Percentiles rank a stretch among this genome's conserved stretches.
Conservation (phyloP, 2,797 vertebrate species). For the Neosalanx taihuensis region DNA sequence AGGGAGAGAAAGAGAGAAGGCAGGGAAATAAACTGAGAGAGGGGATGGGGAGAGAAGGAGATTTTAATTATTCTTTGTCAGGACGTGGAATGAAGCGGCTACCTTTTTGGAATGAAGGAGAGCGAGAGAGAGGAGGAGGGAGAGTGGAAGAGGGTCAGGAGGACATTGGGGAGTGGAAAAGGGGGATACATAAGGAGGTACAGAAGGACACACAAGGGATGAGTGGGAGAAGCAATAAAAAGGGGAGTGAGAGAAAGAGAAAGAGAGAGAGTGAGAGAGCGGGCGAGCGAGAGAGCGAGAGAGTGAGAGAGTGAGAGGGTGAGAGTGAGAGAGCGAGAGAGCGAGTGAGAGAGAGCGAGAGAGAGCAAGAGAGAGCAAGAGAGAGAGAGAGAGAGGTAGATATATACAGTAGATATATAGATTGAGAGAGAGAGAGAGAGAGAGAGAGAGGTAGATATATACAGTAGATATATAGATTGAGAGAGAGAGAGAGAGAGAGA, state of each 20-base stretch:
- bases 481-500: constrained; percentile 10
- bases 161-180: not conserved
- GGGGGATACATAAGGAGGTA: constrained; percentile 5
- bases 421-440: not conserved
- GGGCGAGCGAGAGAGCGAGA: not conserved
- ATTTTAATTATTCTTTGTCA: constrained; percentile 31
- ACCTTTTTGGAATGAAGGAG: not conserved
- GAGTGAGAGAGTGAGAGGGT: too few species aligned
- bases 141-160: not conserved
- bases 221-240: not conserved
- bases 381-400: too few species aligned
- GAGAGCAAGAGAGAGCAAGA: constrained; percentile 3
- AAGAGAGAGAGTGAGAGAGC: not conserved
- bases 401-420: too few species aligned
- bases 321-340: not conserved
- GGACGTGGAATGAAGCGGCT: not conserved
- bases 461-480: not conserved
- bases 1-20: not conserved
- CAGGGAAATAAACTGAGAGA: not conserved
- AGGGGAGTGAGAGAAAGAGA: not conserved
- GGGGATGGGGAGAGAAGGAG: not conserved
- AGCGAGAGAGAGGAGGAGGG: not conserved
- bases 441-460: too few species aligned
- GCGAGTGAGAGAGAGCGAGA: not conserved
- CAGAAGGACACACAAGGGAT: constrained; percentile 5